Base-by-base conservation (phyloP, 2,888 invertebrate species). In the Drosophila flavopinicola region DNA sequence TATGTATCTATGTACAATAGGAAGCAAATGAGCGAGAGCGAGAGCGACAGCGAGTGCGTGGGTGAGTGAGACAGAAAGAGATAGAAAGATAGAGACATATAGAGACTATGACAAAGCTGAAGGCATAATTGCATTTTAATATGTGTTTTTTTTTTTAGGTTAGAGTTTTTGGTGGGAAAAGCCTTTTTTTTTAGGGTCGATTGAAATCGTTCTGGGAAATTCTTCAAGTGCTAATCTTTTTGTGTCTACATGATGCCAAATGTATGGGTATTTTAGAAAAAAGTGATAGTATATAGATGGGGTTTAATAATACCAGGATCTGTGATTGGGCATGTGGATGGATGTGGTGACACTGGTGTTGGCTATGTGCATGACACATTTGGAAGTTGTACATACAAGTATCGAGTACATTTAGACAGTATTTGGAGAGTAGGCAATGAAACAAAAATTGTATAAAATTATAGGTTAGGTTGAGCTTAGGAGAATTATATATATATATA, bases 381-480 rank as follows among this genome's bases (percentile, higher is more conserved):
- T 63, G 20, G n/a, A 58, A 17, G 17, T 38, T 30, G 49, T 51
- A 67, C 44, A 70, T 45, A 67, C 44, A 45, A 63, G 20, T 58
- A 45, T 58, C 51, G 58, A 44, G 52, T 53, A 82, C 70, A 74
- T 56, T 85, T 53, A 75, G 52, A 82, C 30, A 78, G 32, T 45
- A 52, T 58, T 38, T 48, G 33, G 33, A 30, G 25, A 6, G 20
- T n/a, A 51, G 68, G 60, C 68, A 54, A 67, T 59, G 68, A 51
- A 51, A 70, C 42, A 61, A 56, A 74, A 75, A 66, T 66, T 24
- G 32, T 70, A 53, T 25, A 53, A 53, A 54, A 75, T 27, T 75
- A 54, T 67, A 53, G 63, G 53, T 70, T 68, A 54, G 80, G 53
- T 76, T 75, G 52, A 83, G 61, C 68, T 56, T 63, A 61, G 67